Conservation (phyloP, 2,888 invertebrate genomes). For the Parnassius glacialis region DNA sequence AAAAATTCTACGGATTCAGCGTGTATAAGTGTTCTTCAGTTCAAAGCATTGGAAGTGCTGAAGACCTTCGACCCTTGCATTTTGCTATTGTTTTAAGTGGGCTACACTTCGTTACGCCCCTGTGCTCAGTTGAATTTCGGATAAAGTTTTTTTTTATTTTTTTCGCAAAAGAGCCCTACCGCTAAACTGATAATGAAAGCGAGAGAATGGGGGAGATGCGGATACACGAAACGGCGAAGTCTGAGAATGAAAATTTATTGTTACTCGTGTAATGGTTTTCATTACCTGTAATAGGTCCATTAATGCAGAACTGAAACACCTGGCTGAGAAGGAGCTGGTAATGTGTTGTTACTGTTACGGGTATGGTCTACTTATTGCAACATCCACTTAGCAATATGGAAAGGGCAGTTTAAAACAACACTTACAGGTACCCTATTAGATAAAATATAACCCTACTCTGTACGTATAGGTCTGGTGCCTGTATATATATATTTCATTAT, state of each 20-base stretch:
- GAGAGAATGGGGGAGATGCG: slow-evolving; percentile 47
- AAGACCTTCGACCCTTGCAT: slow-evolving; percentile 68
- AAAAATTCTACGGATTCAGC: slow-evolving; percentile 75
- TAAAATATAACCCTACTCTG: too few species aligned
- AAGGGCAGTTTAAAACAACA: slow-evolving; percentile 8
- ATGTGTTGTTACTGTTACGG: slow-evolving; percentile 35
- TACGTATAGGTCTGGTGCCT: too few species aligned
- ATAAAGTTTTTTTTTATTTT: slow-evolving; percentile 68
- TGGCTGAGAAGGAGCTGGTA: slow-evolving; percentile 38
- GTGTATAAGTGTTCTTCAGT: slow-evolving; percentile 72
- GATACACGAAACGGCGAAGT: slow-evolving; percentile 49
- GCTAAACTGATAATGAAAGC: slow-evolving; percentile 77
- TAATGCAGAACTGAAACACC: slow-evolving; percentile 66
- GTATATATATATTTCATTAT: too few species aligned
- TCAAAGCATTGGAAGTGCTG: slow-evolving; percentile 64
- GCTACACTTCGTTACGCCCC: slow-evolving; percentile 77
- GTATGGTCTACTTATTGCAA: slow-evolving; percentile 34
- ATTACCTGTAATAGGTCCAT: slow-evolving; percentile 60
- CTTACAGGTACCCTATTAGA: not conserved
- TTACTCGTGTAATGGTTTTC: slow-evolving; percentile 62
- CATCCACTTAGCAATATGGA: slow-evolving; percentile 26
- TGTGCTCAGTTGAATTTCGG: slow-evolving; percentile 64
- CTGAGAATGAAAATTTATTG: slow-evolving; percentile 71
- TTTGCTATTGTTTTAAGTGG: slow-evolving; percentile 80
- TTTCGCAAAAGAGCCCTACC: slow-evolving; percentile 58